These are phyloP conservation scores for Mastigias papua DNA, from an alignment of 30 jellyfish, hydroid and myxozoan species.

Conservation along the genomic window DNA sequence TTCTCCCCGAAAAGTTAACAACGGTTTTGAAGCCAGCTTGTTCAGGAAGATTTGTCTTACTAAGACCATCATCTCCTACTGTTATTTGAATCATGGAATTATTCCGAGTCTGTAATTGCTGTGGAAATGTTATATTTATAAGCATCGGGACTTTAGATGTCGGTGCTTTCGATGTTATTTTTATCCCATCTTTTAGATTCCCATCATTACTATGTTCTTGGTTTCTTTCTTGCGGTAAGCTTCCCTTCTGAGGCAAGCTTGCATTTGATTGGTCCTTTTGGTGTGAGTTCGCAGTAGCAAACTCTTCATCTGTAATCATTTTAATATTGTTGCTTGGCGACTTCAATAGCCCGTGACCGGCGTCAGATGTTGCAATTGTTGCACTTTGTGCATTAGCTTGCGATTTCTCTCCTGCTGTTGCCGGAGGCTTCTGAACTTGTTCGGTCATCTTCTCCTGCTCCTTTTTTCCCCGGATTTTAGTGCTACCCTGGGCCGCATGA, in stretches of 20 bases:
- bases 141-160: slow-evolving; percentile 53
- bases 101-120: slow-evolving; percentile 33
- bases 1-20: slow-evolving; percentile 43
- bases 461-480: slow-evolving; percentile 7
- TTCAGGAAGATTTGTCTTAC: slow-evolving; percentile 21
- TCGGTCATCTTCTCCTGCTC: not conserved
- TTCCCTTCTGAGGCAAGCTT: not conserved
- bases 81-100: slow-evolving; percentile 57
- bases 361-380: not conserved
- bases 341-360: slow-evolving; percentile 24
- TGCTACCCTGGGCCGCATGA: not conserved
- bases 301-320: not conserved
- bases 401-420: not conserved
- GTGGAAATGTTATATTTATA: slow-evolving; percentile 67
- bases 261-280: slow-evolving; percentile 1
- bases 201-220: not conserved
- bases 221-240: not conserved
- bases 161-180: slow-evolving; percentile 38
- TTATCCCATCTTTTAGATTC: slow-evolving; percentile 13
- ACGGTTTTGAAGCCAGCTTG: slow-evolving; percentile 55
- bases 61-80: slow-evolving; percentile 42
- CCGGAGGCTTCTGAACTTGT: not conserved
- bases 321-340: not conserved
- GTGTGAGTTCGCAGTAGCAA: not conserved
- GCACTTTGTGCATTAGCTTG: not conserved